Evolutionary conservation across 2,797 vertebrate species (phyloP).

Genomic region (Thamnophis elegans): DNA sequence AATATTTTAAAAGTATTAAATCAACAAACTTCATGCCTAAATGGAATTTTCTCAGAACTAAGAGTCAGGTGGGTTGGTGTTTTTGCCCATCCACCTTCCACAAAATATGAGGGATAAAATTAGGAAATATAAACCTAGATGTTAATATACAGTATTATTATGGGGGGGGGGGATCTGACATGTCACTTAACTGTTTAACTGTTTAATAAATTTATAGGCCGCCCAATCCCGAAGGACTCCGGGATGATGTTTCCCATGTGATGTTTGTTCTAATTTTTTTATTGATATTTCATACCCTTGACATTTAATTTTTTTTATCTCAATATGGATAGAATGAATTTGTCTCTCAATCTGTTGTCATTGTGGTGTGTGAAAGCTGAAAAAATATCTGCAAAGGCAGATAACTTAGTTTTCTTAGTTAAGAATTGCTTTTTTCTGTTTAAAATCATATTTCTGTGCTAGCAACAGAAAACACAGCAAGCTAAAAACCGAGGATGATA

Average conservation of each 20-base stretch:
- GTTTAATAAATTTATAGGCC: too few relatives aligned
- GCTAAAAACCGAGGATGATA: background rate
- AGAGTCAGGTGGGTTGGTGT: background rate
- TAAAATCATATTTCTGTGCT: background rate
- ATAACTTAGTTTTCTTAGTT: background rate
- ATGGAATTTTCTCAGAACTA: background rate
- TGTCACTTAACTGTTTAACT: too few relatives aligned
- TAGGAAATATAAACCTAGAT: background rate
- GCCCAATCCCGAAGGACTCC: too few relatives aligned
- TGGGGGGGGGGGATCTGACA: background rate
- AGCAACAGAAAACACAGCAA: background rate
- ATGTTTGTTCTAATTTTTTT: slow-evolving; percentile 27
- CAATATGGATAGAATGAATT: slow-evolving; percentile 15
- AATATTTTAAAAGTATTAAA: background rate
- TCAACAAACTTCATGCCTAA: background rate
- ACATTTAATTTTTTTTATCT: slow-evolving; percentile 26
- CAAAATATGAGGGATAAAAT: background rate
- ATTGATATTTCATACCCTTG: background rate
- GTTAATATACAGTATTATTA: background rate
- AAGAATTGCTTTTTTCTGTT: background rate
- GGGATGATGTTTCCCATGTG: too few relatives aligned
- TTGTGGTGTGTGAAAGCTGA: background rate
- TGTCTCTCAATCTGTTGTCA: slow-evolving; percentile 1
- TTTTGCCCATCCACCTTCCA: background rate
- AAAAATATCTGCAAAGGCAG: background rate